Evolutionary conservation across 2,888 invertebrate species (phyloP).

Genomic region (Caenorhabditis afra): DNA sequence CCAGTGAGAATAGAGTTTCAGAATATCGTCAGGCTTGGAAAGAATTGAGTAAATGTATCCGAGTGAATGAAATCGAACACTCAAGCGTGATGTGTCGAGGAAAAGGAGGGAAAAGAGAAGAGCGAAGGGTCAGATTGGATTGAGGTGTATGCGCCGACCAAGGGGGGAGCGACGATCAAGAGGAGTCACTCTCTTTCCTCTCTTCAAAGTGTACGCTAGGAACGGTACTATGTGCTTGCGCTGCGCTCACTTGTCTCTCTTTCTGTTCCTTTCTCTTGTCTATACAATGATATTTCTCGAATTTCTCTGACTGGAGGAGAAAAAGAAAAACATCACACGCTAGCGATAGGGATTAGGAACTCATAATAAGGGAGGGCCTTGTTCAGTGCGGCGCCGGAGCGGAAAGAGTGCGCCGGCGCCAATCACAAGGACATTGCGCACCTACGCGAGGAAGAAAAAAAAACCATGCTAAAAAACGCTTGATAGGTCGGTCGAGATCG

Average conservation of each 20-base stretch:
- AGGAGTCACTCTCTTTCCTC: conserved; percentile 6
- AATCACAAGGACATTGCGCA: background rate
- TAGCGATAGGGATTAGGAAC: conserved; percentile 21
- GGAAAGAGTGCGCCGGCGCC: conserved; percentile 1
- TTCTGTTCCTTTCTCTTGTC: conserved; percentile 9
- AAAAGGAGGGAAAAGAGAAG: background rate
- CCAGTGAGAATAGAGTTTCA: background rate
- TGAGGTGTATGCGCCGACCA: conserved; percentile 28
- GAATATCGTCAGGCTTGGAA: background rate
- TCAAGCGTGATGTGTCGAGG: conserved; percentile 35
- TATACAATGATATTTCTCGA: conserved; percentile 12
- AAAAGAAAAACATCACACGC: conserved; percentile 16
- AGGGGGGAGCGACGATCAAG: conserved; percentile 17
- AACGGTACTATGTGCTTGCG: conserved; percentile 41
- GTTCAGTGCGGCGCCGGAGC: conserved; percentile 16
- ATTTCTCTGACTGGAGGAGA: too few species aligned
- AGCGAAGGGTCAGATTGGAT: conserved; percentile 25
- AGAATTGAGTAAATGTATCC: conserved; percentile 5
- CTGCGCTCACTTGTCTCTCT: conserved; percentile 1
- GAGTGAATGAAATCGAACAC: conserved; percentile 25
- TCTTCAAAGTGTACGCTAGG: conserved; percentile 8
- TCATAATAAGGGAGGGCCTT: conserved; percentile 33
- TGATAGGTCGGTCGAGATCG: conserved; percentile 11
- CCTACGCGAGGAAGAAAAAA: conserved; percentile 1
- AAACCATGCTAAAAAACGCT: background rate